A percentile compares a stretch with the other conserved stretches of the same genome.
Evolutionary conservation across 2,888 invertebrate species (phyloP).

Genomic region (Orthonevra nobilis): DNA sequence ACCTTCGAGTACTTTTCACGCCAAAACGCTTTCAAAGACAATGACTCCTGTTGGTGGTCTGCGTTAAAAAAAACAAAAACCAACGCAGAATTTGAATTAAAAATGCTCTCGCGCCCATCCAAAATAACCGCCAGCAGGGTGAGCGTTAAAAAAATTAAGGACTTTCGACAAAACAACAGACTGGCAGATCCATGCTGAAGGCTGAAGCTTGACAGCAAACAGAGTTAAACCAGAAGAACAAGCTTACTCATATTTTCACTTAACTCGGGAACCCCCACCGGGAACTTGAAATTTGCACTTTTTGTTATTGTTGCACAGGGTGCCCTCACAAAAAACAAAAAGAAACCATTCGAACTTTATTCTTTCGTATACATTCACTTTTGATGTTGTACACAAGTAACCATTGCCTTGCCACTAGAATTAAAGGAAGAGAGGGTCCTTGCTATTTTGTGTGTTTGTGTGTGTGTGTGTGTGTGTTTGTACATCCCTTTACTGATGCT

Average conservation of each 20-base stretch:
- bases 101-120: constrained; percentile 8
- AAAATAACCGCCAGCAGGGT: no score
- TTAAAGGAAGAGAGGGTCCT: constrained; percentile 19
- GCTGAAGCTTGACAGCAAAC: constrained; percentile 3
- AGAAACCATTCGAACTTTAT: constrained; percentile 59
- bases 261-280: constrained; percentile 30
- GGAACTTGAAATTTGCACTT: constrained; percentile 48
- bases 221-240: constrained; percentile 35
- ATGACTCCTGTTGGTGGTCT: constrained; percentile 48
- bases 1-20: constrained; percentile 30
- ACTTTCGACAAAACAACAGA: constrained; percentile 16
- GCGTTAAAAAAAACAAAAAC: constrained; percentile 5
- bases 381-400: constrained; percentile 46
- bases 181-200: constrained; percentile 20
- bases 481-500: constrained; percentile 32
- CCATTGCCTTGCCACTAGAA: constrained; percentile 62
- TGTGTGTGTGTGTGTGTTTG: constrained; percentile 28
- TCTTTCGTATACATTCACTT: constrained; percentile 13
- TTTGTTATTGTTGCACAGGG: constrained; percentile 18
- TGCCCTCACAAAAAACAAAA: constrained; percentile 44
- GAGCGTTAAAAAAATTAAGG: constrained; percentile 38
- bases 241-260: constrained; percentile 64
- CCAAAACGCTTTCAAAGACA: constrained; percentile 44
- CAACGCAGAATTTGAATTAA: constrained; percentile 46
- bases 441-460: constrained; percentile 14